phyloP scores from a whole-genome alignment of 2,113 vertebrate genomes.

The Python bivittatus region DNA sequence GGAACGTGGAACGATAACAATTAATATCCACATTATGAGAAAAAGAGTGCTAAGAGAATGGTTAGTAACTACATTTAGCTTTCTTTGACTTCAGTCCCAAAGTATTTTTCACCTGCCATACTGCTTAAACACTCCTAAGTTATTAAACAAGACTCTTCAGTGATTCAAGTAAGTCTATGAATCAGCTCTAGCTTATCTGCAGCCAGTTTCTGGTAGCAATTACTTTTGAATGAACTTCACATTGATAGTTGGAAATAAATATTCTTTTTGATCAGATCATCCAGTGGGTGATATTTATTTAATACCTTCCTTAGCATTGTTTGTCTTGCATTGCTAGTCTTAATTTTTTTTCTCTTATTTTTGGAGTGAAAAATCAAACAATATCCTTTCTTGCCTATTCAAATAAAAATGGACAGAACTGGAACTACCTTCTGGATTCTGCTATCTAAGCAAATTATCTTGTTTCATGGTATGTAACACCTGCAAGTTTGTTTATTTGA shows the following conservation, averaged over 20 bases:
- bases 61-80: background rate
- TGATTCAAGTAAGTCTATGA: background rate
- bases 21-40: too few relatives aligned
- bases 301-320: background rate
- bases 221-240: background rate
- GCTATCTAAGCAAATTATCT: background rate
- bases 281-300: background rate
- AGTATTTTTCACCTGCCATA: background rate
- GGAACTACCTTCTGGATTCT: background rate
- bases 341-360: background rate
- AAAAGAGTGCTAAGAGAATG: background rate
- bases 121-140: too few relatives aligned
- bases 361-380: background rate
- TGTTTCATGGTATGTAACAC: background rate
- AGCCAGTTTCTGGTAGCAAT: background rate
- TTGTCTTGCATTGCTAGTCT: background rate
- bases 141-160: background rate
- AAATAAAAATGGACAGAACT: background rate
- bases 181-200: background rate
- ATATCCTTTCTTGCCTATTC: background rate
- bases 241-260: background rate
- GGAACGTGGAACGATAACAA: background rate
- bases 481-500: background rate
- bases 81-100: background rate
- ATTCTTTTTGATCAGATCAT: background rate